Base-by-base conservation (phyloP, 2,797 vertebrate species). In the Tokudaia tokunoshimensis region DNA sequence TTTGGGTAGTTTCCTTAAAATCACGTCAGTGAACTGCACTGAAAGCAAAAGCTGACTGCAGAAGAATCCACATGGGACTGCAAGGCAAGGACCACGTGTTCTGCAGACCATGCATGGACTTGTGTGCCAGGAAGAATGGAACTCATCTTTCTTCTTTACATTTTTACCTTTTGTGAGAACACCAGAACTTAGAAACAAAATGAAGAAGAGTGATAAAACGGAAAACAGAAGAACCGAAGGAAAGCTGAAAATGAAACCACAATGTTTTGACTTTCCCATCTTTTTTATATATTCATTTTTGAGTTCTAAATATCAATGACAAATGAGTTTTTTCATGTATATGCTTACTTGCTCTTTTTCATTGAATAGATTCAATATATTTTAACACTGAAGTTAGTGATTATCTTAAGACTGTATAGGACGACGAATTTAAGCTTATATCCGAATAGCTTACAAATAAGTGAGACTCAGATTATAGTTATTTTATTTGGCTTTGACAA, bases 121-220 rank as follows among this genome's bases (percentile, higher is more conserved):
- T 91, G 24, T 26, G 4, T 44, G 78, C 22, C 75, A 20, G 7
- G 13, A 13, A 57, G 84, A 61, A 52, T n/a, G 11, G 12, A 96
- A 50, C 22, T 6, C 13, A 15, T 17, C 34, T 65, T 37, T 76
- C 15, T 65, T 57, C 59, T n/a, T 61, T 37, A 44, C 14, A 6
- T 92, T 91, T 90, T 55, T 37, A 8, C 20, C 74, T 92, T 41
- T 79, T 79, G 47, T 37, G 7, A 76, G 17, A 74, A 93, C 63
- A 70, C 10, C 37, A 85, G 52, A 88, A 50, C 55, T 37, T 63
- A 44, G n/a, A 79, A 83, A 44, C 6, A 89, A 85, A 92, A 57
- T 6, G 4, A 63, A 88, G 20, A 44, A 84, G 94, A 70, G 31
- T 4, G 17, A 67, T 19, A 31, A 84, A 15, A 65, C 26, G 80